phyloP scores from a whole-genome alignment of 1,140 invertebrate genomes.

The Lucilia sericata region DNA sequence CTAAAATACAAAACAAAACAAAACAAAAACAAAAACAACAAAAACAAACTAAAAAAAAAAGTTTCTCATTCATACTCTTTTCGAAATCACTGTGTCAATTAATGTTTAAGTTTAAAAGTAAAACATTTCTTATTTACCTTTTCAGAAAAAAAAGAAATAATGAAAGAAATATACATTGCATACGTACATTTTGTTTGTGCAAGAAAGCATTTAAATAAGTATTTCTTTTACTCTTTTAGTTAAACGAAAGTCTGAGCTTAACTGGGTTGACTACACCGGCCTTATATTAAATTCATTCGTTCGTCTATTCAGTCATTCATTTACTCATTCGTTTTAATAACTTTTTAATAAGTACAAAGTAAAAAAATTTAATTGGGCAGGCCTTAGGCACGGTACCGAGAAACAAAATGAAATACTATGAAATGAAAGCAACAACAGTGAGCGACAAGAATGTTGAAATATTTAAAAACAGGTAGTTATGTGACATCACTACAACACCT shows the following conservation, averaged over 20 bases:
- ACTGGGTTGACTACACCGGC: not conserved
- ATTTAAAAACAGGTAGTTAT: no score
- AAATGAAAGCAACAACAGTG: not conserved
- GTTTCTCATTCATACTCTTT: no score
- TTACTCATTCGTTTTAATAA: constrained; percentile 18
- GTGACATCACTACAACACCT: not conserved
- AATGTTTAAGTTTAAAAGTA: no score
- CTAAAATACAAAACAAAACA: no score
- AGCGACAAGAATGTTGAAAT: no score
- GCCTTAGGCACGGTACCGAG: constrained; percentile 2
- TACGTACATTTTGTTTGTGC: no score
- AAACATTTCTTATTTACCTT: not conserved
- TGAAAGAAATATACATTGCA: not conserved
- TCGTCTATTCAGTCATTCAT: not conserved
- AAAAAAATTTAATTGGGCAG: constrained; percentile 23
- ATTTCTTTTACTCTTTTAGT: no score
- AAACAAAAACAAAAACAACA: no score
- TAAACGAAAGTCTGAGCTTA: not conserved
- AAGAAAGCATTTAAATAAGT: no score
- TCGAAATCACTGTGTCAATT: no score
- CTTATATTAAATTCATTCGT: not conserved
- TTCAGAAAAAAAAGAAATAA: no score
- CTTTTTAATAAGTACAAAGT: constrained; percentile 14
- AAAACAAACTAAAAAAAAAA: no score
- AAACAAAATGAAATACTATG: constrained; percentile 2